Evolutionary conservation across 2,113 vertebrate species (phyloP), one percentile per base, ranked within the genome.

Genomic region (Cryptoleucopteryx plumbea): DNA sequence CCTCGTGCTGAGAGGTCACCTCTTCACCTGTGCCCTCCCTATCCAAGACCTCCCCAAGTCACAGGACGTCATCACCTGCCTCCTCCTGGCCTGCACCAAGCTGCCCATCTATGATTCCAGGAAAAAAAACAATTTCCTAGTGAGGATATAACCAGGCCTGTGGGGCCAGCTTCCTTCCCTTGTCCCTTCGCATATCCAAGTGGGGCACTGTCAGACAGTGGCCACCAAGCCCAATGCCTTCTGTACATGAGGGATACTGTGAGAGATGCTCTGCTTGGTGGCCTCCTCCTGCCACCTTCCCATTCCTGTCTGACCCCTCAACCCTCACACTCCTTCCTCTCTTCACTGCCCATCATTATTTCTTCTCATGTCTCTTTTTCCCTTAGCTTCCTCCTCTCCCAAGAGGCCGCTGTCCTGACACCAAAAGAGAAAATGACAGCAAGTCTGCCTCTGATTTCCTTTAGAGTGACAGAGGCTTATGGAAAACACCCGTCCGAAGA

Each of bases 51-150:
- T 87, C 12, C 38, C 6, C n/a, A 74, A 15, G 29, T 40, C n/a
- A 62, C 20, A 15, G 8, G 31, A 56, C 3, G 1, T 47, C 63
- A 48, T 29, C 4, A n/a, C 38, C 52, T 83, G 26, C 48, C 20
- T n/a, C 16, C 16, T 91, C 15, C 66, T n/a, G 38, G 20, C 5
- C 32, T 67, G 10, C 20, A 65, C n/a, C 53, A 73, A 67, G 14
- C 22, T 72, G 15, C 29, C 43, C 0, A 0, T 23, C 53, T 43
- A 15, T 55, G 43, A 42, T 48, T 58, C 12, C 13, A 42, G 38
- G 32, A 86, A 79, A 61, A 59, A 23, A 0, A 15, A 3, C 40
- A 2, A n/a, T 74, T 75, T 82, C 13, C 53, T 50, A 16, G 43
- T 4, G 2, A 82, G 52, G 25, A 8, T 74, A 3, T 65, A 38